Evolutionary conservation across 2,797 vertebrate genomes (phyloP).

Genomic region (Pagetopsis macropterus): DNA sequence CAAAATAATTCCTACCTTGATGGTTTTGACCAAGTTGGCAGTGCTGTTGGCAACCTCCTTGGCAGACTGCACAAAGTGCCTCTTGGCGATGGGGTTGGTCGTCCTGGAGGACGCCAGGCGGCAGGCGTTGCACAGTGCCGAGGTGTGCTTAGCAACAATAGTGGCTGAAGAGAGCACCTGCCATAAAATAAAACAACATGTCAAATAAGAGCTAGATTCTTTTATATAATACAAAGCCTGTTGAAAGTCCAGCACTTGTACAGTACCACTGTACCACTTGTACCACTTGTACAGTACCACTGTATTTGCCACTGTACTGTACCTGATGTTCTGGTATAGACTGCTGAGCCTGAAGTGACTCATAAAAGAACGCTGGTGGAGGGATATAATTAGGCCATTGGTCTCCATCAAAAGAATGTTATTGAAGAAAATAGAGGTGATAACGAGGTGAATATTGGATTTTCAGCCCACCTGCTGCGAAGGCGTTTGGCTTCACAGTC

Average conservation of each 20-base stretch:
- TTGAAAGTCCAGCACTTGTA: neutral
- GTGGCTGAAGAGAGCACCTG: constrained; percentile 97
- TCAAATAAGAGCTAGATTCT: neutral
- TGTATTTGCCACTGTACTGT: neutral
- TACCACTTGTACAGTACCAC: too few relatives aligned
- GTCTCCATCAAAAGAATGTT: neutral
- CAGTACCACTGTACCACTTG: too few relatives aligned
- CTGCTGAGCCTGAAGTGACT: neutral
- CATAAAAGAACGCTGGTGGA: neutral
- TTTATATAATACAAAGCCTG: neutral
- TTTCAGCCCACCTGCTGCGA: constrained; percentile 4
- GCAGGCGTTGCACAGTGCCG: constrained; percentile 96
- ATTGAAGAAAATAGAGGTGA: constrained; percentile 17
- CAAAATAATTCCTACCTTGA: constrained; percentile 86
- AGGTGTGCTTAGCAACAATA: constrained; percentile 98
- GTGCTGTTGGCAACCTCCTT: constrained; percentile 99
- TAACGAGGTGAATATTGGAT: constrained; percentile 14
- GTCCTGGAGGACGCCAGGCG: constrained; percentile 97
- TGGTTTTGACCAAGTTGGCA: constrained; percentile 98
- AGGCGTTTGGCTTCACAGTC: neutral
- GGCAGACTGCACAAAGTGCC: constrained; percentile 98
- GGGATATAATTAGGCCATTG: neutral
- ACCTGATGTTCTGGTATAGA: neutral
- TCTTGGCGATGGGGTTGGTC: constrained; percentile 94
- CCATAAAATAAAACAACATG: constrained; percentile 4